Evolutionary conservation across 2,888 invertebrate genomes (phyloP).

Genomic region (Holacanthella duospinosa): DNA sequence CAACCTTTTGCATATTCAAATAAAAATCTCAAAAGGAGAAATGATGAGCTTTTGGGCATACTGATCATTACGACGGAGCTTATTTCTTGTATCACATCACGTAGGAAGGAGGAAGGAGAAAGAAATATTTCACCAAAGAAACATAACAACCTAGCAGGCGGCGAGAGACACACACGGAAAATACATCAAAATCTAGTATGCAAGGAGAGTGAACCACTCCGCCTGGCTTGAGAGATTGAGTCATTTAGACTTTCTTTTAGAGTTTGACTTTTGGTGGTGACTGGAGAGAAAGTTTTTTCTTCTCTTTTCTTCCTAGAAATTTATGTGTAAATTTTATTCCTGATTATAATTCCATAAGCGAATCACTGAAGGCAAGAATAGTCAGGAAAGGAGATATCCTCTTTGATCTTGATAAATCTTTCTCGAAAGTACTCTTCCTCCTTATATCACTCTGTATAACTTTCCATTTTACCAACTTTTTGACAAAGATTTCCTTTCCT

Average conservation of each 20-base stretch:
- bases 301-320: background rate
- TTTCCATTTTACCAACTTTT: background rate
- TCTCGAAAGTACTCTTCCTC: conserved; percentile 25
- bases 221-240: background rate
- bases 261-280: background rate
- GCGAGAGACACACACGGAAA: background rate
- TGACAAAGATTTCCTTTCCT: too few relatives aligned
- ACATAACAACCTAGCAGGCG: background rate
- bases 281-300: background rate
- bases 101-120: too few relatives aligned
- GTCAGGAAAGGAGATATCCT: conserved; percentile 33
- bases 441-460: too few relatives aligned
- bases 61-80: too few relatives aligned
- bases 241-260: conserved; percentile 3
- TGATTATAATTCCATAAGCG: conserved; percentile 37
- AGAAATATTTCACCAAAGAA: background rate
- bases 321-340: conserved; percentile 30
- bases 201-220: background rate
- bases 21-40: conserved; percentile 1
- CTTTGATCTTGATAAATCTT: conserved; percentile 37
- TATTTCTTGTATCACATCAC: background rate
- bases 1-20: too few relatives aligned
- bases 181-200: background rate
- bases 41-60: background rate
- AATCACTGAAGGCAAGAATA: conserved; percentile 31